Evolutionary conservation across 1,140 invertebrate species (phyloP).

Genomic region (Drosophila littoralis): DNA sequence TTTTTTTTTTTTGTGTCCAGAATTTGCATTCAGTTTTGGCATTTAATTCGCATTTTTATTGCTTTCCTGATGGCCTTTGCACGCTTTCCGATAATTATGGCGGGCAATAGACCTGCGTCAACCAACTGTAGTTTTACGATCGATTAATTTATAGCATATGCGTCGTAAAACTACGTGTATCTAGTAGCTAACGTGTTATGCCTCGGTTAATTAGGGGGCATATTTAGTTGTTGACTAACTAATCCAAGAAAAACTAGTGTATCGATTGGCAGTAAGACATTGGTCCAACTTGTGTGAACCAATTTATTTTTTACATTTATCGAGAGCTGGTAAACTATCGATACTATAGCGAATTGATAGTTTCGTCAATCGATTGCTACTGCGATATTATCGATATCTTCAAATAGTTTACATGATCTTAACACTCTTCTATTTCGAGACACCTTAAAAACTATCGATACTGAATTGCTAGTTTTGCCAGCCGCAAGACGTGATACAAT

Average conservation of each 20-base stretch:
- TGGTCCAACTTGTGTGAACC: too few relatives aligned
- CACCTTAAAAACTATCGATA: not conserved
- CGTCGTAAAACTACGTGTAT: conserved; percentile 9
- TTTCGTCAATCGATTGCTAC: too few relatives aligned
- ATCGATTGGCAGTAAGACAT: too few relatives aligned
- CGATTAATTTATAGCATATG: conserved; percentile 14
- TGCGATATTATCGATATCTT: too few relatives aligned
- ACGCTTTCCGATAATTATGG: conserved; percentile 31
- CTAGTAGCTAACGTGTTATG: not conserved
- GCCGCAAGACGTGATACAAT: not conserved
- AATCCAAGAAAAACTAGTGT: too few relatives aligned
- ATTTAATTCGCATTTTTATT: conserved; percentile 27
- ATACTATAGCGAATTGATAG: too few relatives aligned
- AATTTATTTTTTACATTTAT: too few relatives aligned
- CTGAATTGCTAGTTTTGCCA: too few relatives aligned
- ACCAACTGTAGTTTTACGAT: conserved; percentile 30
- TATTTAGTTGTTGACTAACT: too few relatives aligned
- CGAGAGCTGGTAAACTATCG: too few relatives aligned
- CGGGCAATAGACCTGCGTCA: conserved; percentile 18
- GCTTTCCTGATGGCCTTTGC: conserved; percentile 50
- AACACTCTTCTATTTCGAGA: too few relatives aligned
- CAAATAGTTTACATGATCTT: too few relatives aligned
- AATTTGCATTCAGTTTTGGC: conserved; percentile 54
- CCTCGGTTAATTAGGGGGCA: not conserved
- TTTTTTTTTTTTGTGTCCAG: not conserved